Evolutionary conservation across 2,888 invertebrate species (phyloP), one percentile per base, ranked within the genome.

Genomic region (Acronicta alni): DNA sequence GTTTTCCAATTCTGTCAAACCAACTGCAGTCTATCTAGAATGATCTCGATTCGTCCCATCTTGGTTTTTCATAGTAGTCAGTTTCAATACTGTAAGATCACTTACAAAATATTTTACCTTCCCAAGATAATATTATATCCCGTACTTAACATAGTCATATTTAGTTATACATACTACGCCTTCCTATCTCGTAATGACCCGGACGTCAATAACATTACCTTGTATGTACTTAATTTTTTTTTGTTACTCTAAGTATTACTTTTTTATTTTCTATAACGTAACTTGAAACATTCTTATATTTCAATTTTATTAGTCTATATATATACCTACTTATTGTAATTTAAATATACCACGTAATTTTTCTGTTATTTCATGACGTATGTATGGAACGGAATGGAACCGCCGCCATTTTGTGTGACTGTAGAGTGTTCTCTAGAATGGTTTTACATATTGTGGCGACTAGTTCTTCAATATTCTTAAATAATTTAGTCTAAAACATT

Each of bases 231-330:
- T 26, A 26, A 26, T 12, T 35, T 39, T 43, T 32, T 47, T 35
- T 47, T 56, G 17, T 49, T 42, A 51, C 35, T 16, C 17, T 49
- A 49, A 47, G 35, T 47, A 47, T 48, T 42, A 59, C 37, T 1
- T 48, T 43, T 65, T 72, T 63, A 56, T 55, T 65, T 65, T 69
- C 23, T 57, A 44, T 49, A 51, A 55, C n/a, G 17, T 64, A 51
- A 75, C 63, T 74, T 62, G 53, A 23, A 70, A 62, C 67, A 70
- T 75, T 75, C 70, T 72, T 70, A 64, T 57, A 57, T 52, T 48
- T 64, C 66, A 60, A 60, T 45, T 58, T 64, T 59, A 69, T 47
- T 64, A 52, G 30, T 54, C n/a, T 60, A 45, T 57, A 68, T 45
- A 20, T 20, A n/a, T n/a, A n/a, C 20, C 20, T 20, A 23, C 8